A percentile compares a stretch with the other conserved stretches of the same genome.
Conservation (phyloP, 64 coral and sea anemone species). For the Pachyseris speciosa region DNA sequence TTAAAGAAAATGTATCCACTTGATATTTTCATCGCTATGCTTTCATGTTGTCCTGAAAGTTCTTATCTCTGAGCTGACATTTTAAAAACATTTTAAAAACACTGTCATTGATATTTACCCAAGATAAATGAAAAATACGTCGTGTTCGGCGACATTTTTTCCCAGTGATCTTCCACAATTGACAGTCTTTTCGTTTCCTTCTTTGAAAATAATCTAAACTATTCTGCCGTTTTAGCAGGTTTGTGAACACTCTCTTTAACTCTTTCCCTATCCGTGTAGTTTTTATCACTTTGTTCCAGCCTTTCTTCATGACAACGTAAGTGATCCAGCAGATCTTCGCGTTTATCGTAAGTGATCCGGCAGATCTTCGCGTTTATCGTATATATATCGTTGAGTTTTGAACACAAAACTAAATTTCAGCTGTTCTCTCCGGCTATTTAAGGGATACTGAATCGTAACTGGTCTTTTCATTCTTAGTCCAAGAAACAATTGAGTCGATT, state of each 20-base stretch:
- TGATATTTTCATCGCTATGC: neutral
- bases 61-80: slow-evolving; percentile 13
- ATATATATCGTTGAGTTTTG: too few relatives aligned
- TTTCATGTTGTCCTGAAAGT: neutral
- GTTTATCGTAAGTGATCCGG: too few relatives aligned
- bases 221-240: neutral
- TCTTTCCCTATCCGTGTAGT: too few relatives aligned
- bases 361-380: too few relatives aligned
- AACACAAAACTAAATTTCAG: too few relatives aligned
- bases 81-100: neutral
- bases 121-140: neutral
- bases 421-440: too few relatives aligned
- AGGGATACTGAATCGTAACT: too few relatives aligned
- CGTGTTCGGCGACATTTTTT: neutral
- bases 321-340: too few relatives aligned
- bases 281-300: too few relatives aligned
- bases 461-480: too few relatives aligned
- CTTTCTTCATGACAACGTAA: too few relatives aligned
- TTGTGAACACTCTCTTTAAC: neutral
- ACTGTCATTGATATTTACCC: neutral
- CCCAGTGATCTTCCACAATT: neutral
- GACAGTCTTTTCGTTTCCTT: neutral
- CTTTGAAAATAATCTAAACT: neutral
- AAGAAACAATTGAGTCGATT: too few relatives aligned
- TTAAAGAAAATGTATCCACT: neutral